Percentiles rank a stretch among this genome's conserved stretches.
phyloP scores from a whole-genome alignment of 2,113 vertebrate genomes.

The Corythornis cristatus region DNA sequence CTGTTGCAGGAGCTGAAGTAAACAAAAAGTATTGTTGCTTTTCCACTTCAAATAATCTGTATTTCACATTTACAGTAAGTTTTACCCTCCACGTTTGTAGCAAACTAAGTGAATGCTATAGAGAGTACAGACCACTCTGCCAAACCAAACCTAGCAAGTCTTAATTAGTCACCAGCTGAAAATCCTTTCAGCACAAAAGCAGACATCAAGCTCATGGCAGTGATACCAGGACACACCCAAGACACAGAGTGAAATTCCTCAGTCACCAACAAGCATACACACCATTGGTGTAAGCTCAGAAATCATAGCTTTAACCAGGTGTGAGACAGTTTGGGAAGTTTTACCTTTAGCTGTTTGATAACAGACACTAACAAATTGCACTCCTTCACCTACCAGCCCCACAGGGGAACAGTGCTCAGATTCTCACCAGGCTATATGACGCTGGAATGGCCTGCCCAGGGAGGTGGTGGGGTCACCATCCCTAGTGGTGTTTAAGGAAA shows the following conservation, averaged over 20 bases:
- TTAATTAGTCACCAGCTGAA: not conserved
- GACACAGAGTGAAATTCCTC: fast-evolving
- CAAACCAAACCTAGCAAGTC: fast-evolving
- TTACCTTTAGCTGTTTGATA: not conserved
- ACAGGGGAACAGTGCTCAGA: fast-evolving
- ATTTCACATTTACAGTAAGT: not conserved
- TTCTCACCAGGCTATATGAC: fast-evolving
- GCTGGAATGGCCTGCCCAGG: too few species aligned
- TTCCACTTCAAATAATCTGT: not conserved
- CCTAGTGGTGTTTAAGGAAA: too few species aligned
- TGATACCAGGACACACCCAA: not conserved
- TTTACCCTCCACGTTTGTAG: not conserved
- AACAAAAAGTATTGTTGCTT: not conserved
- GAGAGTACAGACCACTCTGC: not conserved
- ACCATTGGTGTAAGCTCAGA: not conserved
- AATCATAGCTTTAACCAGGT: not conserved
- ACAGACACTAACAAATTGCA: not conserved
- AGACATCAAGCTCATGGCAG: not conserved
- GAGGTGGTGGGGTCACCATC: too few species aligned
- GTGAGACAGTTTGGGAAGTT: not conserved
- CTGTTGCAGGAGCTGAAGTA: not conserved
- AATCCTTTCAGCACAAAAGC: not conserved
- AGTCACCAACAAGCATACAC: not conserved
- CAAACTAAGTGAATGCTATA: not conserved
- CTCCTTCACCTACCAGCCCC: not conserved